phyloP scores from a whole-genome alignment of 2,113 vertebrate species.

The Astatotilapia flaviijosephi region DNA sequence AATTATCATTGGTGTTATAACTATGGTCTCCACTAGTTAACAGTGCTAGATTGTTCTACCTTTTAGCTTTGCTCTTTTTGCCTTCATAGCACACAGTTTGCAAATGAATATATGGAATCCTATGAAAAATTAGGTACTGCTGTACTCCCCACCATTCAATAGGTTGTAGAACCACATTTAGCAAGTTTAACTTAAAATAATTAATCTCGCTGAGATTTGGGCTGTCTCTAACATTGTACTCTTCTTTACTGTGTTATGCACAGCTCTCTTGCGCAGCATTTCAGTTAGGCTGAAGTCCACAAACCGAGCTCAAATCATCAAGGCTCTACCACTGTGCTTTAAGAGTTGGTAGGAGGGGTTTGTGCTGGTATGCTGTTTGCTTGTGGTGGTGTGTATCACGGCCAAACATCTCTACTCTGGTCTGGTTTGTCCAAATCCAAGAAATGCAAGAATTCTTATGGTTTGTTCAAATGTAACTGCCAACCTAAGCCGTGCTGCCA shows the following conservation, averaged over 20 bases:
- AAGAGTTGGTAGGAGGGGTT: neutral
- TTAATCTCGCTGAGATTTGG: neutral
- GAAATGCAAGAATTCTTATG: neutral
- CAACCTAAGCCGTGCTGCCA: neutral
- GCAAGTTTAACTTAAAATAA: neutral
- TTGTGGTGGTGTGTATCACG: accelerated
- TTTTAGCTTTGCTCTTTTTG: neutral
- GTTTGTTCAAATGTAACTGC: neutral
- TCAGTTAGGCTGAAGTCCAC: neutral
- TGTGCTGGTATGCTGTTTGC: neutral
- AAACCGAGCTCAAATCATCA: neutral
- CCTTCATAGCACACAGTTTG: neutral
- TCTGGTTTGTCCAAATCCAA: neutral
- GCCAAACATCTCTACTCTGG: neutral
- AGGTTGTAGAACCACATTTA: neutral
- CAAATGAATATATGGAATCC: neutral
- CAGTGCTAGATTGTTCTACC: neutral
- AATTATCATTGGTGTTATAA: neutral
- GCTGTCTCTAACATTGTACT: neutral
- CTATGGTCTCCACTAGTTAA: neutral
- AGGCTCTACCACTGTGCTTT: neutral
- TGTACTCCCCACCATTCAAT: neutral
- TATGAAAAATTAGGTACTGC: accelerated
- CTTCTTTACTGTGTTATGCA: neutral
- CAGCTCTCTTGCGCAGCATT: neutral